Percentiles rank a stretch among this genome's conserved stretches.
These are phyloP conservation scores for Seladonia tumulorum DNA, from an alignment of 2,888 invertebrate species.

Conservation along the genomic window DNA sequence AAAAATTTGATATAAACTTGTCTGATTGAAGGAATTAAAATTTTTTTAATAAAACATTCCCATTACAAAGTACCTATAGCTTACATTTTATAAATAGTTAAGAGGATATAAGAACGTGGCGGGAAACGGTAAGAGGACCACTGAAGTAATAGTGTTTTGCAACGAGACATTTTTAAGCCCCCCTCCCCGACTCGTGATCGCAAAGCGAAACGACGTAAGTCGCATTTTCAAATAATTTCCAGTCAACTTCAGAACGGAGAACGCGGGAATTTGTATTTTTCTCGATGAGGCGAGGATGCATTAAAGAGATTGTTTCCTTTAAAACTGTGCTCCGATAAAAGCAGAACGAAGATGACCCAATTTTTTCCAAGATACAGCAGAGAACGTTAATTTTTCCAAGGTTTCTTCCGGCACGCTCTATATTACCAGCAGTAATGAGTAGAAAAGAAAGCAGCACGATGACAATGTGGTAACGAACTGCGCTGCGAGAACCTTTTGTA, in stretches of 20 bases:
- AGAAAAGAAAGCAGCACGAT: not conserved
- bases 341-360: not conserved
- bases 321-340: not conserved
- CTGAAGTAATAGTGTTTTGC: not conserved
- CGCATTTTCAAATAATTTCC: not conserved
- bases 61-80: not conserved
- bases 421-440: not conserved
- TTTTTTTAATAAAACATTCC: not conserved
- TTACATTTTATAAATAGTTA: not conserved
- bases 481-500: not conserved
- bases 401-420: not conserved
- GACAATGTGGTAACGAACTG: conserved; percentile 18
- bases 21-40: not conserved
- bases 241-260: not conserved
- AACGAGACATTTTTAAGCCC: not conserved
- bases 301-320: not conserved
- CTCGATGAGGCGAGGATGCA: not conserved
- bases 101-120: not conserved
- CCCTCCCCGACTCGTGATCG: not conserved
- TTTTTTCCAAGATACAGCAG: not conserved
- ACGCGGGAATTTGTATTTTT: not conserved
- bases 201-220: not conserved
- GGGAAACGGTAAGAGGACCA: not conserved
- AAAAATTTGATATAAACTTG: not conserved
- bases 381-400: conserved; percentile 5